These are phyloP conservation scores for Sakesphorus luctuosus DNA, from an alignment of 2,113 vertebrate species.

Conservation along the genomic window DNA sequence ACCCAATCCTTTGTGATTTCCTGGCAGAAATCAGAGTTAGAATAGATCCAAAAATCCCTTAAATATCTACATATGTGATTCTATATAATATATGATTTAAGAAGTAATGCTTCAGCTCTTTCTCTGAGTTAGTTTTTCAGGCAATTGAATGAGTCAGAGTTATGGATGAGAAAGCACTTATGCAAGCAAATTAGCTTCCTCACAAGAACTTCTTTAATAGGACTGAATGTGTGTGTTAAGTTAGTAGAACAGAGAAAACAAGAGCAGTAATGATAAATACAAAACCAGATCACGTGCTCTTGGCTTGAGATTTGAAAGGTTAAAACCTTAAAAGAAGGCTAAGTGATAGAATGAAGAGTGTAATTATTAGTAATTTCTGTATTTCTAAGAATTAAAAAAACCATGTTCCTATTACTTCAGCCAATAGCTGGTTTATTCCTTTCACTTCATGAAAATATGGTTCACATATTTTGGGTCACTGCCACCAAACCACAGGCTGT, in stretches of 20 bases:
- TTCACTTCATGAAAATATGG: constrained; percentile 61
- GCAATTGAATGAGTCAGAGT: background rate
- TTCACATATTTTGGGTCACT: constrained; percentile 71
- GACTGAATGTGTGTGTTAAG: background rate
- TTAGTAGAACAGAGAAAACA: background rate
- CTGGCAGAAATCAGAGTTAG: background rate
- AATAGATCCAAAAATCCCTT: background rate
- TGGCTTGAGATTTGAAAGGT: constrained; percentile 55
- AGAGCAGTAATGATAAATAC: constrained; percentile 43
- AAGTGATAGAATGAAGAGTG: constrained; percentile 17
- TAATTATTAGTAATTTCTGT: constrained; percentile 61
- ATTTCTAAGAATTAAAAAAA: constrained; percentile 44
- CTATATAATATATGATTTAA: background rate
- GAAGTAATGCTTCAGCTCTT: background rate
- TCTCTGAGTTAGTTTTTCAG: background rate
- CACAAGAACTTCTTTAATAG: background rate
- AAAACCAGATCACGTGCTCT: constrained; percentile 29
- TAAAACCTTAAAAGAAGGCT: constrained; percentile 30
- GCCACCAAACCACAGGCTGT: constrained; percentile 78
- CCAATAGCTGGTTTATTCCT: constrained; percentile 66
- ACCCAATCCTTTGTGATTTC: background rate
- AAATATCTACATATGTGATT: background rate
- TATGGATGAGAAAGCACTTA: background rate
- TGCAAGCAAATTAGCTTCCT: constrained; percentile 3
- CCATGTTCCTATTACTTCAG: constrained; percentile 1